A percentile compares a stretch with the other conserved stretches of the same genome.
Evolutionary conservation across 2,888 invertebrate species (phyloP).

Genomic region (Notodonta dromedarius): DNA sequence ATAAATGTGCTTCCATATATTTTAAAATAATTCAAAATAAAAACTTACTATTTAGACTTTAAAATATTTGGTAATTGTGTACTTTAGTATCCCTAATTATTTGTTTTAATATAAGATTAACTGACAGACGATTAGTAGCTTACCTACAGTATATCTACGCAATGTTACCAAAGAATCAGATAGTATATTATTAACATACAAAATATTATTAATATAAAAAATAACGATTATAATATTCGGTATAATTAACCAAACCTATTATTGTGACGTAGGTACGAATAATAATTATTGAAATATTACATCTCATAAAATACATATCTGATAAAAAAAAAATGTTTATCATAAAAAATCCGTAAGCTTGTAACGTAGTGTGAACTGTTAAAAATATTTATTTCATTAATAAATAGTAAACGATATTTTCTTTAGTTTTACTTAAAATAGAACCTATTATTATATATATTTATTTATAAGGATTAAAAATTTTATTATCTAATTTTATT

Average conservation of each 20-base stretch:
- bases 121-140: conserved; percentile 12
- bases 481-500: too few relatives aligned
- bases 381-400: conserved; percentile 39
- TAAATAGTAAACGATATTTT: conserved; percentile 23
- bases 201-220: conserved; percentile 2
- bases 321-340: conserved; percentile 16
- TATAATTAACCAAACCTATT: background rate
- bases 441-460: too few relatives aligned
- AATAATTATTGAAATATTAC: background rate
- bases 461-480: too few relatives aligned
- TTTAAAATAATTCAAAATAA: conserved; percentile 18
- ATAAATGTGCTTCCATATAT: conserved; percentile 48
- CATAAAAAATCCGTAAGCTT: conserved; percentile 20
- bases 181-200: background rate
- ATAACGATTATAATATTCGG: conserved; percentile 3
- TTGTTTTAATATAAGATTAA: conserved; percentile 4
- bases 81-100: conserved; percentile 15
- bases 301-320: conserved; percentile 15
- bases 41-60: conserved; percentile 19
- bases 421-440: conserved; percentile 12
- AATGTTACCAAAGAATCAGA: background rate
- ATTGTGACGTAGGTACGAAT: background rate
- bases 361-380: conserved; percentile 27
- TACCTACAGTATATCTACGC: background rate
- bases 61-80: conserved; percentile 7